phyloP scores from a whole-genome alignment of 1,140 invertebrate species.

The Psix sp. region DNA sequence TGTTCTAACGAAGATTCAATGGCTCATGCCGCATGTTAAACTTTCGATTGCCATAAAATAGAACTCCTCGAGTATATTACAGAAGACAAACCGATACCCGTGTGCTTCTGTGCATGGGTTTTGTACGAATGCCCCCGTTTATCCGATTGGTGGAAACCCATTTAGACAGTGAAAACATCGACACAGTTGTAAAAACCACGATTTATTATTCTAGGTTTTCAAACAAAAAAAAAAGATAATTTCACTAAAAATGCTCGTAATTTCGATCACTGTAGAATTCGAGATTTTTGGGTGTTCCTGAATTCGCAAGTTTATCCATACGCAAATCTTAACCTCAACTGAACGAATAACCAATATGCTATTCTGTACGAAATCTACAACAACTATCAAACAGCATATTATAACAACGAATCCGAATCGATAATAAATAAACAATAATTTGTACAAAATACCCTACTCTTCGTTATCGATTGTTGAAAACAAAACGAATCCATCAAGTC shows the following conservation, averaged over 20 bases:
- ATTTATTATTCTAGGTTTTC: slow-evolving; percentile 55
- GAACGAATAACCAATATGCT: too few species aligned
- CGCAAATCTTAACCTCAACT: too few species aligned
- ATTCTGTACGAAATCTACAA: too few species aligned
- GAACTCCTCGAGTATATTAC: slow-evolving; percentile 51
- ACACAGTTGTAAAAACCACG: slow-evolving; percentile 10
- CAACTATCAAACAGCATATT: too few species aligned
- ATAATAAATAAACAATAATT: too few species aligned
- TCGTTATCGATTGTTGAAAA: too few species aligned
- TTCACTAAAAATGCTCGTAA: slow-evolving; percentile 13
- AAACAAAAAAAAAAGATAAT: slow-evolving; percentile 43
- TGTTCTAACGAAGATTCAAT: neutral
- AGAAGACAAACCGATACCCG: slow-evolving; percentile 39
- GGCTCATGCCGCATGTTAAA: slow-evolving; percentile 33
- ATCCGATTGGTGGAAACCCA: neutral
- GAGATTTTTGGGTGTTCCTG: slow-evolving; percentile 26
- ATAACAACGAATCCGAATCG: too few species aligned
- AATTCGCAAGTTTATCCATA: too few species aligned
- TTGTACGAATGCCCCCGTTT: neutral
- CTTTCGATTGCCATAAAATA: slow-evolving; percentile 49
- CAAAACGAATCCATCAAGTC: too few species aligned
- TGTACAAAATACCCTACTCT: too few species aligned
- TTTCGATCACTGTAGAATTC: slow-evolving; percentile 56
- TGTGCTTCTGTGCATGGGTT: slow-evolving; percentile 66
- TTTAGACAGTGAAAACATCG: too few species aligned